phyloP scores from a whole-genome alignment of 2,113 vertebrate genomes.

The Hypanus sabinus region DNA sequence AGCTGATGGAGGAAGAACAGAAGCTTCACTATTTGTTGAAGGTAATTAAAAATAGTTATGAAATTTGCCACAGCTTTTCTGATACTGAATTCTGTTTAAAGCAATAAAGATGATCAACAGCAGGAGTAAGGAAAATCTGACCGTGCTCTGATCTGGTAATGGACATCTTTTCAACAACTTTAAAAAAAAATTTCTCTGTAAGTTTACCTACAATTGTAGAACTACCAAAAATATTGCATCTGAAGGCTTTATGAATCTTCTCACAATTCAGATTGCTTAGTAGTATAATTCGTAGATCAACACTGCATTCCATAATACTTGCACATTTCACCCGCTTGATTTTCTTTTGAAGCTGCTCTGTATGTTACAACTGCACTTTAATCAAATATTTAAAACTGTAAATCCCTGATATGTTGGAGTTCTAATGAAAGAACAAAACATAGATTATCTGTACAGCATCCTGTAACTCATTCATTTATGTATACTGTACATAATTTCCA shows the following conservation, averaged over 20 bases:
- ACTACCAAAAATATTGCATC: background rate
- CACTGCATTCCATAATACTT: background rate
- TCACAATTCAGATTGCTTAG: background rate
- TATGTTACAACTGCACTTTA: background rate
- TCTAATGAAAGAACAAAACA: background rate
- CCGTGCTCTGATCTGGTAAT: background rate
- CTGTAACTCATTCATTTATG: background rate
- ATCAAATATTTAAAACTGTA: background rate
- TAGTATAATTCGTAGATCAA: background rate
- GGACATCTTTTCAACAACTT: background rate
- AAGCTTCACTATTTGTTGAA: slow-evolving; percentile 55
- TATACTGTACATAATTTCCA: background rate
- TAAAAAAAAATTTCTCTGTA: background rate
- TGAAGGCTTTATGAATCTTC: background rate
- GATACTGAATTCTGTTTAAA: background rate
- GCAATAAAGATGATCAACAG: background rate
- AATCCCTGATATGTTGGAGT: background rate
- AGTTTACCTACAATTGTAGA: background rate
- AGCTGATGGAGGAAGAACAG: slow-evolving; percentile 62
- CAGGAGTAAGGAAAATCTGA: background rate
- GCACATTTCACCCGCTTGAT: background rate
- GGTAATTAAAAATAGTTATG: slow-evolving; percentile 49
- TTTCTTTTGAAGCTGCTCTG: background rate
- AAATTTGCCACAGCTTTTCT: background rate
- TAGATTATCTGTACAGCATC: background rate